These are phyloP conservation scores for Himantopus leucocephalus DNA, from an alignment of 2,113 vertebrate species.

Conservation along the genomic window DNA sequence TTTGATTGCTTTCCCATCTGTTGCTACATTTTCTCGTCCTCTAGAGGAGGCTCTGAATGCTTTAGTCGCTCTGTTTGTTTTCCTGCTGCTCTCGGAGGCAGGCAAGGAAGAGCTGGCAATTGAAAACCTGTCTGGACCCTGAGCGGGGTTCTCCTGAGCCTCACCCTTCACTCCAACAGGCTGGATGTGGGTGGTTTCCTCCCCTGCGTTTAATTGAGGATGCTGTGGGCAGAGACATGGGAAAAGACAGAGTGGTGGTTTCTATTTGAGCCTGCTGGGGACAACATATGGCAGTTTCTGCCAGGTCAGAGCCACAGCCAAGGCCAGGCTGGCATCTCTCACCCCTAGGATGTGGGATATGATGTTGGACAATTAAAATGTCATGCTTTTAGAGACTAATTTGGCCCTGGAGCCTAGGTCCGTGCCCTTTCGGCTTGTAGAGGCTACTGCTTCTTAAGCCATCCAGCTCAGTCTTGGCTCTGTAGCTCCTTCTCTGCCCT, in stretches of 20 bases:
- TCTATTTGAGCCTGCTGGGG: not conserved
- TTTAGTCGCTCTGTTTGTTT: not conserved
- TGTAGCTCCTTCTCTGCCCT: not conserved
- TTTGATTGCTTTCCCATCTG: slow-evolving; percentile 14
- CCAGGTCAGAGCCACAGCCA: not conserved
- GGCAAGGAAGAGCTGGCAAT: not conserved
- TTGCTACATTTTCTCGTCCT: not conserved
- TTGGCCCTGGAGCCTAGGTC: not conserved
- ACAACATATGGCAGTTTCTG: not conserved
- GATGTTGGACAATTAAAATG: not conserved
- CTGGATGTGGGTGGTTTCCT: not conserved
- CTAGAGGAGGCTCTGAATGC: not conserved
- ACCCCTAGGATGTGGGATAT: not conserved
- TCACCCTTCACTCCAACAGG: not conserved
- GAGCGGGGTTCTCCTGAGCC: not conserved
- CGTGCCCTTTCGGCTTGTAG: not conserved
- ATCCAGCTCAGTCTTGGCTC: not conserved
- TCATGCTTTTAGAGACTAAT: not conserved
- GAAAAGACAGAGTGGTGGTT: not conserved
- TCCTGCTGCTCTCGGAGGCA: not conserved
- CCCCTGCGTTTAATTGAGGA: not conserved
- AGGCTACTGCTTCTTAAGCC: not conserved
- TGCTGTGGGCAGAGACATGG: not conserved
- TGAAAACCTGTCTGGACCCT: not conserved
- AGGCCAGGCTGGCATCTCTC: not conserved